A percentile compares a stretch with the other conserved stretches of the same genome.
Evolutionary conservation across 2,888 invertebrate species (phyloP).

Genomic region (Mythimna impura): DNA sequence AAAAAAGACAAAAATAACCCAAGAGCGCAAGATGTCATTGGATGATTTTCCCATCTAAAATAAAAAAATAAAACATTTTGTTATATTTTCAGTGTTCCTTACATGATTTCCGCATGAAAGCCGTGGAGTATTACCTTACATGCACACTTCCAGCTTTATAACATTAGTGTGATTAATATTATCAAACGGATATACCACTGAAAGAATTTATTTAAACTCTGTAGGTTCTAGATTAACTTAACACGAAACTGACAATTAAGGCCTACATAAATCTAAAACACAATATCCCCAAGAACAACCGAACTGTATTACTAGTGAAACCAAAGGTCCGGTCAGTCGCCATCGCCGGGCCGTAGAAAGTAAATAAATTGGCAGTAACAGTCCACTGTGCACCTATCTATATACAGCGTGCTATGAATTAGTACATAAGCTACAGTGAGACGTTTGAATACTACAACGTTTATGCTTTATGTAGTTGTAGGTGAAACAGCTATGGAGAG

Average conservation of each 20-base stretch:
- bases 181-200: no score
- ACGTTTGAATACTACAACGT: conserved; percentile 40
- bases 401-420: conserved; percentile 13
- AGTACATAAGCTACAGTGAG: conserved; percentile 13
- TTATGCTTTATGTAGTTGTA: conserved; percentile 7
- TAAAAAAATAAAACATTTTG: no score
- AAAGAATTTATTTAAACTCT: neutral
- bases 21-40: no score
- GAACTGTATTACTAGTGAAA: conserved; percentile 39
- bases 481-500: neutral
- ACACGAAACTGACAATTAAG: neutral
- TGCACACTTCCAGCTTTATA: no score
- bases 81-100: no score
- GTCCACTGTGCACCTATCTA: conserved; percentile 29
- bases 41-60: no score
- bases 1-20: no score
- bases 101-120: no score
- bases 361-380: conserved; percentile 72
- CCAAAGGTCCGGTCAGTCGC: conserved; percentile 48
- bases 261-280: conserved; percentile 6
- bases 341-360: conserved; percentile 72
- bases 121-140: no score
- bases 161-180: no score
- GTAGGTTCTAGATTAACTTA: neutral
- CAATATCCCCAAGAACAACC: conserved; percentile 21